A percentile compares a stretch with the other conserved stretches of the same genome.
Evolutionary conservation across 2,888 invertebrate species (phyloP).

Genomic region (Vesta saturnalis): DNA sequence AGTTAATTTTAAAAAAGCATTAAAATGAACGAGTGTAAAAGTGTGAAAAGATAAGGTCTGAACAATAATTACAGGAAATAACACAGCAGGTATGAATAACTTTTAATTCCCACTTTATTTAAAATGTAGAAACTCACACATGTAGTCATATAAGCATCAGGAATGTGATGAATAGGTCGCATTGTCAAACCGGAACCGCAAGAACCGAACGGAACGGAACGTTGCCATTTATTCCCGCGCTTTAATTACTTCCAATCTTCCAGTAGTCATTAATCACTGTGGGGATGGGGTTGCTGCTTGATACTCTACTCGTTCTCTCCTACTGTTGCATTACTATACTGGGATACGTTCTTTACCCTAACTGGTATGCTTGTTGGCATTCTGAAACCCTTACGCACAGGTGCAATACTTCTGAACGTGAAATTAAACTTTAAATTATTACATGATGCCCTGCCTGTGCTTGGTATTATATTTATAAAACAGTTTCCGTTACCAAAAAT

Average conservation of each 20-base stretch:
- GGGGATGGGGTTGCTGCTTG: constrained; percentile 43
- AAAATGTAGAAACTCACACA: constrained; percentile 26
- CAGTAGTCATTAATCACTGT: constrained; percentile 63
- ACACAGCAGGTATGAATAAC: not conserved
- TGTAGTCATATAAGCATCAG: constrained; percentile 38
- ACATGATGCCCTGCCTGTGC: constrained; percentile 23
- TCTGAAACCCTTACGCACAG: constrained; percentile 37
- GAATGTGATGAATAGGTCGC: constrained; percentile 44
- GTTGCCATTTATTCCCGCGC: constrained; percentile 63
- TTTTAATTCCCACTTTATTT: constrained; percentile 12
- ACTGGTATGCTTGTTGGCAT: constrained; percentile 28
- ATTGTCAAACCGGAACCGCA: constrained; percentile 62
- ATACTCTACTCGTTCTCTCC: constrained; percentile 43
- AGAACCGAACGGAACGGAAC: constrained; percentile 60
- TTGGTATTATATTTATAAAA: constrained; percentile 2
- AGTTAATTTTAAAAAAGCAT: not conserved
- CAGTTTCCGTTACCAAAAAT: not conserved
- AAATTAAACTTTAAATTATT: constrained; percentile 38
- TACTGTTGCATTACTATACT: constrained; percentile 31
- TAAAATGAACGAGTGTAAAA: constrained; percentile 11
- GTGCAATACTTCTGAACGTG: constrained; percentile 37
- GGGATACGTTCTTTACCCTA: constrained; percentile 35
- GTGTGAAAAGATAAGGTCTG: constrained; percentile 4
- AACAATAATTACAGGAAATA: constrained; percentile 28
- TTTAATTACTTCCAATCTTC: constrained; percentile 65